phyloP scores from a whole-genome alignment of 2,888 invertebrate species.

The Hydroisotoma schaefferi region DNA sequence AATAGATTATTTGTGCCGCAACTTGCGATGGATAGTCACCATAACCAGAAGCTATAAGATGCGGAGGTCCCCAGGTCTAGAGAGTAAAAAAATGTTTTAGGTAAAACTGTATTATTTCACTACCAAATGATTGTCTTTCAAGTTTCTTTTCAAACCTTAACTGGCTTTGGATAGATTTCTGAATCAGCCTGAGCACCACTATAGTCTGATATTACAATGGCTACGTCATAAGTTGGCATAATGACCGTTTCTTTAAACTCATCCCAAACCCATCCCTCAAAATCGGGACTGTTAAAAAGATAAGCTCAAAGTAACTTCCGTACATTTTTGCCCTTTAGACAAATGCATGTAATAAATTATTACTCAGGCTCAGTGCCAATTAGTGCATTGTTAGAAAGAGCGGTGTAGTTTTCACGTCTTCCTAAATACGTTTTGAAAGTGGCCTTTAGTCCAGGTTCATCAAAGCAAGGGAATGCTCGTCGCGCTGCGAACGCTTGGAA shows the following conservation, averaged over 20 bases:
- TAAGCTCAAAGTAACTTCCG: neutral
- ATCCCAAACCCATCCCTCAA: slow-evolving; percentile 53
- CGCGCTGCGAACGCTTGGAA: slow-evolving; percentile 51
- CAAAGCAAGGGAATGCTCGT: slow-evolving; percentile 53
- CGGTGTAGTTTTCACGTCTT: slow-evolving; percentile 19
- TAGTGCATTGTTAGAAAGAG: slow-evolving; percentile 22
- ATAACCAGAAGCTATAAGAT: slow-evolving; percentile 28
- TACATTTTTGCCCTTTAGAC: neutral
- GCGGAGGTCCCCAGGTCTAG: slow-evolving; percentile 34
- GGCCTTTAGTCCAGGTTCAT: slow-evolving; percentile 48
- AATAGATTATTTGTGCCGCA: slow-evolving; percentile 27
- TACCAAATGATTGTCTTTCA: too few species aligned
- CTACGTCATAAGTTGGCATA: slow-evolving; percentile 60
- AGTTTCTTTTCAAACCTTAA: slow-evolving; percentile 28
- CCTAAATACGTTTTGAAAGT: slow-evolving; percentile 30
- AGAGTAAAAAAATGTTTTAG: neutral
- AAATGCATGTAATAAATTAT: slow-evolving; percentile 3
- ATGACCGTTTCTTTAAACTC: slow-evolving; percentile 52
- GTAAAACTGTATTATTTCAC: too few species aligned
- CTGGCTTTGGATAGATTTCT: slow-evolving; percentile 38
- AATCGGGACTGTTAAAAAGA: slow-evolving; percentile 14
- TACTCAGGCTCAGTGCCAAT: slow-evolving; percentile 27
- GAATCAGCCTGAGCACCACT: slow-evolving; percentile 42
- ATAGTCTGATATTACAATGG: slow-evolving; percentile 57
- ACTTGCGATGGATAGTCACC: slow-evolving; percentile 20